phyloP scores from a whole-genome alignment of 2,113 vertebrate genomes.

The Proteles cristata region DNA sequence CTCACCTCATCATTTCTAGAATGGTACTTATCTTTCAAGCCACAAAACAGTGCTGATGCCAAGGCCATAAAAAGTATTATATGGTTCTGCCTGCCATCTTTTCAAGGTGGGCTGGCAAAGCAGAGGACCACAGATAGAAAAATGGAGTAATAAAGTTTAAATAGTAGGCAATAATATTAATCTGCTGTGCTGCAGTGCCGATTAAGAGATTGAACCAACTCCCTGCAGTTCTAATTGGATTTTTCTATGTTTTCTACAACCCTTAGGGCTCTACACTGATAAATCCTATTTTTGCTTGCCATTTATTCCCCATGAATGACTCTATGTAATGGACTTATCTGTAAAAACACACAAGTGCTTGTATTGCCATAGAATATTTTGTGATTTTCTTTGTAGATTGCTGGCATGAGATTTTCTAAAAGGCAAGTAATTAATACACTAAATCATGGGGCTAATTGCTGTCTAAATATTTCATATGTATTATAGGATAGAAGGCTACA shows the following conservation, averaged over 20 bases:
- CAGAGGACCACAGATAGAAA: slow-evolving; percentile 84
- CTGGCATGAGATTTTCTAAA: slow-evolving; percentile 62
- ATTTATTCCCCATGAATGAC: slow-evolving; percentile 82
- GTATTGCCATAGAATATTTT: slow-evolving; percentile 40
- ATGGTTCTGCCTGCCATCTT: slow-evolving; percentile 77
- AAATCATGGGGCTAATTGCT: slow-evolving; percentile 34
- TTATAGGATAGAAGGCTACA: slow-evolving; percentile 37
- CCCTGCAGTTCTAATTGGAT: slow-evolving; percentile 86
- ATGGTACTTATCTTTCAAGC: slow-evolving; percentile 68
- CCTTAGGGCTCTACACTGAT: slow-evolving; percentile 76
- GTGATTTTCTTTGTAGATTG: slow-evolving; percentile 67
- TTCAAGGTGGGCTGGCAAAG: slow-evolving; percentile 84
- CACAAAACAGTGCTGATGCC: slow-evolving; percentile 77
- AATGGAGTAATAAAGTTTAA: slow-evolving; percentile 86
- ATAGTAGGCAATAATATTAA: slow-evolving; percentile 86
- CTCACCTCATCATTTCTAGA: slow-evolving; percentile 64
- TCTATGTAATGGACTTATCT: slow-evolving; percentile 80
- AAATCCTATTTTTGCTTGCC: slow-evolving; percentile 82
- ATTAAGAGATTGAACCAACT: slow-evolving; percentile 86
- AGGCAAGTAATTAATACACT: slow-evolving; percentile 65
- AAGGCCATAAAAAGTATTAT: slow-evolving; percentile 84
- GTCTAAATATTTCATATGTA: slow-evolving; percentile 56
- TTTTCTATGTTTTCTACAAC: slow-evolving; percentile 81
- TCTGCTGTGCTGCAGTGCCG: slow-evolving; percentile 84
- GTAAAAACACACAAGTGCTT: slow-evolving; percentile 65